Conservation (phyloP, 2,888 invertebrate genomes). For the Nephrotoma guestfalica region DNA sequence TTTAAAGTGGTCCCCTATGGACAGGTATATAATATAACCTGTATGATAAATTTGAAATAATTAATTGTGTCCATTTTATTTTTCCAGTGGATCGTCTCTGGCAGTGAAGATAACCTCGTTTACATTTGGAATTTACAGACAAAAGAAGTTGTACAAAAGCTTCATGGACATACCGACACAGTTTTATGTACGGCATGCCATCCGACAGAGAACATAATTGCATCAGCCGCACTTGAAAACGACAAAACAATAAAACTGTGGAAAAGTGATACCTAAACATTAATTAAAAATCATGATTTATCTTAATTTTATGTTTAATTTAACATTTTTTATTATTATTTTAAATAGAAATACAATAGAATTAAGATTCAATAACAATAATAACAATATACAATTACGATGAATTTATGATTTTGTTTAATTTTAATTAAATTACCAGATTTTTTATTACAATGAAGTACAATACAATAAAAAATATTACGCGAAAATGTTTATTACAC, state of each 20-base stretch:
- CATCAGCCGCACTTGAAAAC: constrained; percentile 94
- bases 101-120: constrained; percentile 98
- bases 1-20: too few species aligned
- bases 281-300: not conserved
- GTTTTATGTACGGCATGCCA: constrained; percentile 98
- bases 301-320: not conserved
- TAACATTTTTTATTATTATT: not conserved
- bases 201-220: constrained; percentile 98
- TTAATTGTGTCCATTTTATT: constrained; percentile 4
- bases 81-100: constrained; percentile 95
- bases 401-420: not conserved
- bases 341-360: not conserved
- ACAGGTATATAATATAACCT: too few species aligned
- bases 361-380: not conserved
- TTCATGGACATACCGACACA: constrained; percentile 90
- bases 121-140: constrained; percentile 99
- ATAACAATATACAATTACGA: not conserved
- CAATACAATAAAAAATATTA: not conserved
- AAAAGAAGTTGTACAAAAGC: constrained; percentile 96
- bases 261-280: constrained; percentile 81
- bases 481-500: not conserved
- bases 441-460: not conserved
- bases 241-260: constrained; percentile 98
- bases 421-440: not conserved
- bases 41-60: not conserved